Evolutionary conservation across 2,888 invertebrate species (phyloP).

Genomic region (Tridacna gigas): DNA sequence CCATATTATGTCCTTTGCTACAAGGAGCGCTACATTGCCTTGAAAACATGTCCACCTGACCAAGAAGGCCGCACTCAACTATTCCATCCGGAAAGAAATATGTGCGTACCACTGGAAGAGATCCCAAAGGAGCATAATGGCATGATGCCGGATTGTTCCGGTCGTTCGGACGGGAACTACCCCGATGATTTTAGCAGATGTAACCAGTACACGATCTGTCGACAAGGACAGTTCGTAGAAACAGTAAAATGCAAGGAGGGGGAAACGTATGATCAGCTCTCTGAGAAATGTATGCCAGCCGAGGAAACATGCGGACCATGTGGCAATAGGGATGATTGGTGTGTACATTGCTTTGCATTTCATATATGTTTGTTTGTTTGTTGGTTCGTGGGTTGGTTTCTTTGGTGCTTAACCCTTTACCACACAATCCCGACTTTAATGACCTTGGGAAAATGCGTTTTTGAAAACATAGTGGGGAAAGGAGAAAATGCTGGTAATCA

Average conservation of each 20-base stretch:
- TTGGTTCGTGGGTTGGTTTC: no score
- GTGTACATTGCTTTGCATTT: slow-evolving; percentile 5
- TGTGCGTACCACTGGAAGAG: slow-evolving; percentile 55
- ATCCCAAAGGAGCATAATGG: slow-evolving; percentile 72
- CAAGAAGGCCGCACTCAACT: slow-evolving; percentile 51
- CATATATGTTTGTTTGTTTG: no score
- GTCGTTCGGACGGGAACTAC: slow-evolving; percentile 64
- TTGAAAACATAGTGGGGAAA: no score
- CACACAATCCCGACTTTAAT: no score
- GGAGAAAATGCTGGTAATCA: no score
- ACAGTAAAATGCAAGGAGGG: slow-evolving; percentile 45
- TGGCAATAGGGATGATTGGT: slow-evolving; percentile 53
- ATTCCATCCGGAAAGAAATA: slow-evolving; percentile 65
- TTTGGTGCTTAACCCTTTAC: no score
- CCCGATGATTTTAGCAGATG: slow-evolving; percentile 70
- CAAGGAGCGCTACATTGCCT: slow-evolving; percentile 48
- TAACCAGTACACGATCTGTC: slow-evolving; percentile 70
- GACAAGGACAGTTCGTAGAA: slow-evolving; percentile 43
- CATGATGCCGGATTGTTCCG: slow-evolving; percentile 61
- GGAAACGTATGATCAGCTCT: slow-evolving; percentile 44
- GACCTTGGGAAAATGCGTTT: no score
- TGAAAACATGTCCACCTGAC: slow-evolving; percentile 48
- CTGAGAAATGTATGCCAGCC: slow-evolving; percentile 38
- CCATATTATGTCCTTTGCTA: slow-evolving; percentile 64
- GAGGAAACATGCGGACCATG: slow-evolving; percentile 56